These are phyloP conservation scores for Coleophora deauratella DNA, from an alignment of 2,888 invertebrate species.

Conservation along the genomic window DNA sequence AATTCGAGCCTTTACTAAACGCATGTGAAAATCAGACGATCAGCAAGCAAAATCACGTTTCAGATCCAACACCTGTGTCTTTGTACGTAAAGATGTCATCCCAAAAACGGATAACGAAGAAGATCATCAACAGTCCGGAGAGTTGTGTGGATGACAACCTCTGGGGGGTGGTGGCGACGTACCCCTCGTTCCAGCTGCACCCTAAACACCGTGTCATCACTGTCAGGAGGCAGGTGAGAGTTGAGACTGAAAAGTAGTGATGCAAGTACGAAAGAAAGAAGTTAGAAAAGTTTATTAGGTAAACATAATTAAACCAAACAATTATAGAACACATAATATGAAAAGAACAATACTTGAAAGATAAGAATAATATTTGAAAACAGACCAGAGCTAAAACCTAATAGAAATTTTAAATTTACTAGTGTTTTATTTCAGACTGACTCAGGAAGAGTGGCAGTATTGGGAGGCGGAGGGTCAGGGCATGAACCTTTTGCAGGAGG, in stretches of 20 bases:
- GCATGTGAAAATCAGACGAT: too few relatives aligned
- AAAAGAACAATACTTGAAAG: too few relatives aligned
- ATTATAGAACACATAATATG: too few relatives aligned
- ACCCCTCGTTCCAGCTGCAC: conserved; percentile 63
- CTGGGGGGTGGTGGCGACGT: conserved; percentile 68
- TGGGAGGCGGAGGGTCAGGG: conserved; percentile 89
- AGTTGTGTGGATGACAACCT: conserved; percentile 72
- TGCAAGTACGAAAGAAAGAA: too few relatives aligned
- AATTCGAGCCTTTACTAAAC: too few relatives aligned
- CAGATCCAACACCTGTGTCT: too few relatives aligned
- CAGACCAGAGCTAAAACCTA: too few relatives aligned
- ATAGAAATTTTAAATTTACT: too few relatives aligned
- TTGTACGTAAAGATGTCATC: conserved; percentile 26
- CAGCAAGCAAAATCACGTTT: too few relatives aligned
- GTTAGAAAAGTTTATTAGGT: too few relatives aligned
- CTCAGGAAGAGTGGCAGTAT: conserved; percentile 61
- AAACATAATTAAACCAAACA: too few relatives aligned
- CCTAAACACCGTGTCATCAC: conserved; percentile 70
- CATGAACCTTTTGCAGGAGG: conserved; percentile 82
- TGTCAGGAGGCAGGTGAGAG: conserved; percentile 46
- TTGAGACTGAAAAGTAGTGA: neutral
- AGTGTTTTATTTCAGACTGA: conserved; percentile 36
- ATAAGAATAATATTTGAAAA: too few relatives aligned
- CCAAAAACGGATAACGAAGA: conserved; percentile 47
- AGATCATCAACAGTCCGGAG: conserved; percentile 63